Evolutionary conservation across 1,140 invertebrate species (phyloP).

Genomic region (Zeugodacus cucurbitae): DNA sequence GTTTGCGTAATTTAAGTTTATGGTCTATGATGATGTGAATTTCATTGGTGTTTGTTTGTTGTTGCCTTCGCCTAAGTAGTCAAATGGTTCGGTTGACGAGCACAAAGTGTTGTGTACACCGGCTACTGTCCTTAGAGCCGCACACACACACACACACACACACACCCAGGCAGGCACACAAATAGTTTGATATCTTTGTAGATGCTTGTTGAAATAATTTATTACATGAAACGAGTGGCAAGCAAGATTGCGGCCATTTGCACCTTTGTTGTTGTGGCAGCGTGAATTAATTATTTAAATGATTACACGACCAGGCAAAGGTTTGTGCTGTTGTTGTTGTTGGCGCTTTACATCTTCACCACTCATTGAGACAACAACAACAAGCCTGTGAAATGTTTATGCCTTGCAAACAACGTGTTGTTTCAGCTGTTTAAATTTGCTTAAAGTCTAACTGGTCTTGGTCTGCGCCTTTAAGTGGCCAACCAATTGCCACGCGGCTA

Average conservation of each 20-base stretch:
- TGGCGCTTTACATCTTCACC: neutral
- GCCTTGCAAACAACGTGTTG: neutral
- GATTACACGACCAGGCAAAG: neutral
- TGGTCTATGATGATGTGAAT: neutral
- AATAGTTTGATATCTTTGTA: neutral
- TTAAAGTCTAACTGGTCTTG: conserved; percentile 10
- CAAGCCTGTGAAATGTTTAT: neutral
- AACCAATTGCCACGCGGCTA: neutral
- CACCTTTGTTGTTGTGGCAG: neutral
- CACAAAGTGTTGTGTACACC: neutral
- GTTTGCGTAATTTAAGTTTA: conserved; percentile 25
- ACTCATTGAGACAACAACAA: neutral
- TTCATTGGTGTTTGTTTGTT: neutral
- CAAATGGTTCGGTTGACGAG: neutral
- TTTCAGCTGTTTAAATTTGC: neutral
- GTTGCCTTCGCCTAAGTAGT: neutral
- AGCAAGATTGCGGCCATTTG: neutral
- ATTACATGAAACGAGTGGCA: neutral
- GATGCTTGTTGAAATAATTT: neutral
- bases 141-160: neutral
- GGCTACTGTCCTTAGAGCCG: neutral
- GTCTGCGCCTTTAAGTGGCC: neutral
- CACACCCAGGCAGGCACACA: neutral
- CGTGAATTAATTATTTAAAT: conserved; percentile 31
- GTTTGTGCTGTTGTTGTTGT: neutral